Conservation (phyloP, 2,113 vertebrate species). For the Oncorhynchus tshawytscha region DNA sequence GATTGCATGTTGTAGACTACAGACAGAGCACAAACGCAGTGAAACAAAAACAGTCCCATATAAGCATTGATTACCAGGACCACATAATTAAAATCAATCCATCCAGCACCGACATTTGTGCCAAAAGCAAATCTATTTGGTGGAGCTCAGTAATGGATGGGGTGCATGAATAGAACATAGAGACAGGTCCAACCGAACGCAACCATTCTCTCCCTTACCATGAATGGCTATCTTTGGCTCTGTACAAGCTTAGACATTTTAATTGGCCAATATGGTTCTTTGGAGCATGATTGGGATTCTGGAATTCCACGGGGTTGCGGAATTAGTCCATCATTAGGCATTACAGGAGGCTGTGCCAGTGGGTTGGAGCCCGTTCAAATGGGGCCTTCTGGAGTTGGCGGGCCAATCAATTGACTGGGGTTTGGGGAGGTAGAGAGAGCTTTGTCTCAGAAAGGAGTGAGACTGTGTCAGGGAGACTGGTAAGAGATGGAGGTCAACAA, state of each 20-base stretch:
- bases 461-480: not conserved
- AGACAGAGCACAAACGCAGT: not conserved
- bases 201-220: not conserved
- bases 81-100: not conserved
- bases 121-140: not conserved
- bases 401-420: not conserved
- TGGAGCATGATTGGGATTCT: slow-evolving; percentile 16
- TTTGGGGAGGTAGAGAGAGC: slow-evolving; percentile 20
- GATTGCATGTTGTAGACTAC: slow-evolving; percentile 26
- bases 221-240: slow-evolving; percentile 21
- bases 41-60: slow-evolving; percentile 38
- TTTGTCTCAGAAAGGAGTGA: not conserved
- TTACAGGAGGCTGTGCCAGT: slow-evolving; percentile 39
- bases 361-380: slow-evolving; percentile 39
- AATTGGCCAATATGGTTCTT: slow-evolving; percentile 39
- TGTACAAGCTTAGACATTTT: slow-evolving; percentile 32
- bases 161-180: slow-evolving; percentile 3
- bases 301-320: slow-evolving; percentile 34
- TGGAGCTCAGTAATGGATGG: not conserved
- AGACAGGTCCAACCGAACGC: slow-evolving; percentile 13
- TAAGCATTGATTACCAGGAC: slow-evolving; percentile 3
- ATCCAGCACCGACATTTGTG: slow-evolving; percentile 19
- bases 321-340: slow-evolving; percentile 48
- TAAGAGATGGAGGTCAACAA: not conserved
- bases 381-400: slow-evolving; percentile 9